phyloP scores from a whole-genome alignment of 2,888 invertebrate species.

The Pristionchus arcanus region DNA sequence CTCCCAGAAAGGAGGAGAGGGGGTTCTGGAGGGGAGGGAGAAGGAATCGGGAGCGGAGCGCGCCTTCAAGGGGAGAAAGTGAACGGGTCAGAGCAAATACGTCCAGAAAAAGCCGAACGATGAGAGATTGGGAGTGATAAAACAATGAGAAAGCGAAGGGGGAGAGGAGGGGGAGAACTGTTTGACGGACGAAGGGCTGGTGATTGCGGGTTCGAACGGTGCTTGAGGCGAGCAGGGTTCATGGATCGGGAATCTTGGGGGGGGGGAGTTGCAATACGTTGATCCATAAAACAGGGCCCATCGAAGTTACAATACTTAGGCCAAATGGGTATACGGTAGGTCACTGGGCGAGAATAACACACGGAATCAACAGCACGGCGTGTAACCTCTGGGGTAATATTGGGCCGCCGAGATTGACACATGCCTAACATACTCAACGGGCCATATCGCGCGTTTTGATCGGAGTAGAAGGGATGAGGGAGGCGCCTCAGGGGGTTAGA shows the following conservation, averaged over 20 bases:
- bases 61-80: constrained; percentile 22
- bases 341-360: not conserved
- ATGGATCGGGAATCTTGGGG: not conserved
- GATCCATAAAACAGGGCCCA: no score
- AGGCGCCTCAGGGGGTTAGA: constrained; percentile 10
- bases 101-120: constrained; percentile 27
- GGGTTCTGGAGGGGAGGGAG: constrained; percentile 28
- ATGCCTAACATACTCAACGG: constrained; percentile 47
- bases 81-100: constrained; percentile 43
- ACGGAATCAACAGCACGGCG: not conserved
- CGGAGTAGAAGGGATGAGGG: not conserved
- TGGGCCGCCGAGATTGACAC: not conserved
- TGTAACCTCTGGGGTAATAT: constrained; percentile 28
- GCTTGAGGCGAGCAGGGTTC: not conserved
- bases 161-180: constrained; percentile 45
- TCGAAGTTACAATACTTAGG: no score
- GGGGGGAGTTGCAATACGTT: no score
- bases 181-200: not conserved
- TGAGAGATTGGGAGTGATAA: constrained; percentile 17
- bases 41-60: constrained; percentile 9
- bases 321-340: not conserved
- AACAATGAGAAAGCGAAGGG: not conserved
- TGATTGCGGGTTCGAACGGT: not conserved
- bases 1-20: constrained; percentile 32
- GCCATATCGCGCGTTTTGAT: constrained; percentile 40